A percentile compares a stretch with the other conserved stretches of the same genome.
Conservation (phyloP, 2,113 vertebrate genomes). For the Trochalopteron elliotii region DNA sequence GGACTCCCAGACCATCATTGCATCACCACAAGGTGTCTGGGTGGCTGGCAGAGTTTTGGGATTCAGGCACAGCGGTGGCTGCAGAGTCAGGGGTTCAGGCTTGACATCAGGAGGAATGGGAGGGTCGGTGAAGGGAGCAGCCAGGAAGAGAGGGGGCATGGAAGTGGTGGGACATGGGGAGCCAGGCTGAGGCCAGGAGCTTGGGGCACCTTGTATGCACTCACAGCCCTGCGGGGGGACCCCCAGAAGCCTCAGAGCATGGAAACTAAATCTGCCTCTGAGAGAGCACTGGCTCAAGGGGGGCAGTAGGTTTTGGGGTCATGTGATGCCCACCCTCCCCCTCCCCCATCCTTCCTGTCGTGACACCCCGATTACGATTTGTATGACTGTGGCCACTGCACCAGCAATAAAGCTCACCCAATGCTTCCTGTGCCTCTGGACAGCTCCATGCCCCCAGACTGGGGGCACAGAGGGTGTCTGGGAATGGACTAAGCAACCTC, state of each 20-base stretch:
- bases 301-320: not conserved
- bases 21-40: not conserved
- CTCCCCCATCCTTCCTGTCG: not conserved
- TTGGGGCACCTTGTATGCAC: rapidly evolving
- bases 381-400: not conserved
- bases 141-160: not conserved
- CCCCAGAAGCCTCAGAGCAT: not conserved
- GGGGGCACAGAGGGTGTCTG: rapidly evolving
- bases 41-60: not conserved
- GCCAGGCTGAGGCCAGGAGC: not conserved
- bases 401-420: not conserved
- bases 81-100: not conserved
- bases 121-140: not conserved
- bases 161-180: not conserved
- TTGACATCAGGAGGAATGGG: not conserved
- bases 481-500: not conserved
- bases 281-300: not conserved
- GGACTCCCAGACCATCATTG: not conserved
- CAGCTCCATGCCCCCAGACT: not conserved
- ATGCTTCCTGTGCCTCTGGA: not conserved
- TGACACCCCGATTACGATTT: not conserved
- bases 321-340: not conserved
- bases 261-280: not conserved
- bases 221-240: not conserved
- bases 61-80: not conserved